Conservation (phyloP, 2,888 invertebrate genomes). For the Pinctada fucata region DNA sequence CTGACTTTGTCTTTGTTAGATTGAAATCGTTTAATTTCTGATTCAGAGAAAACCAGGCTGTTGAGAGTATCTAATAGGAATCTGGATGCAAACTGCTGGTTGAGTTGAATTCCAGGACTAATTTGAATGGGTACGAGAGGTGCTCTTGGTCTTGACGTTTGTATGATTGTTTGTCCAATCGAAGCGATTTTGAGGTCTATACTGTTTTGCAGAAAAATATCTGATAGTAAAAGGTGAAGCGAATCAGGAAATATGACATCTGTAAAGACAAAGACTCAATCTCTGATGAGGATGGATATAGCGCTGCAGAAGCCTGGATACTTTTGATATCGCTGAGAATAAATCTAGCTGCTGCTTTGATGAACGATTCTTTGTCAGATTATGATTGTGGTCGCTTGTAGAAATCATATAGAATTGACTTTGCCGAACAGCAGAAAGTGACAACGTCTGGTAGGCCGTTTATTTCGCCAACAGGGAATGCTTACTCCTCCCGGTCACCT, state of each 20-base stretch:
- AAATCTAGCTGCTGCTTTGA: slow-evolving; percentile 7
- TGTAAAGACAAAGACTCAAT: background rate
- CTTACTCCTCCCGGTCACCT: too few species aligned
- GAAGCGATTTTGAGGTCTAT: background rate
- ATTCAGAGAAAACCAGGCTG: slow-evolving; percentile 48
- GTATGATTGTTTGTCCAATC: background rate
- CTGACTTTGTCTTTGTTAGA: background rate
- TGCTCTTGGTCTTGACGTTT: background rate
- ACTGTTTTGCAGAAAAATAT: background rate
- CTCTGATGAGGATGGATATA: background rate
- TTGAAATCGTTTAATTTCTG: slow-evolving; percentile 43
- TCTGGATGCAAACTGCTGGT: background rate
- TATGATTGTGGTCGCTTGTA: background rate
- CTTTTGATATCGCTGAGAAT: background rate
- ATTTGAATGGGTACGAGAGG: background rate
- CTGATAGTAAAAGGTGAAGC: background rate
- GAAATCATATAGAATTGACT: slow-evolving; percentile 31
- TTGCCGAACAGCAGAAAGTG: slow-evolving; percentile 31
- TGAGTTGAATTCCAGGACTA: background rate
- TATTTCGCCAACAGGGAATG: too few species aligned
- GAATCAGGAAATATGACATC: background rate
- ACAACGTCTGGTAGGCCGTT: slow-evolving; percentile 30
- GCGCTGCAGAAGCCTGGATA: background rate
- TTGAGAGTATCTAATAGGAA: background rate
- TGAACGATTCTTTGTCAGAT: background rate